Base-by-base conservation (phyloP, 2,888 invertebrate species). In the Drosophila acutilabella region DNA sequence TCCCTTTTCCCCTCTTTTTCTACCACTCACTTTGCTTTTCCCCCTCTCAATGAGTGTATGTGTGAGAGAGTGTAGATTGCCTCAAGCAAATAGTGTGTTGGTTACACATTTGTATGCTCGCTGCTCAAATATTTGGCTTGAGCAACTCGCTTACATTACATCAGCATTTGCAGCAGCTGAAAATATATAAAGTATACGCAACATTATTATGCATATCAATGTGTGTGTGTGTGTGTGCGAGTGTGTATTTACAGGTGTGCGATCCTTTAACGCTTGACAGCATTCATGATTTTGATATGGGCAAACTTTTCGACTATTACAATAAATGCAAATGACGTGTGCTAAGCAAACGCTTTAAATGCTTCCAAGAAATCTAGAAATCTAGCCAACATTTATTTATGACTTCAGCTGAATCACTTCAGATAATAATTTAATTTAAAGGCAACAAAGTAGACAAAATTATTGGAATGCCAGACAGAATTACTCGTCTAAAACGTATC, bases 381-480 rank as follows among this genome's bases (percentile, higher is more conserved):
- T 30, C 45, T 14, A 30, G 30, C n/a, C 44, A 40, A 26, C 33
- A 33, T 47, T 45, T 73, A 81, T 84, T 83, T 81, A 83, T 79
- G 67, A 62, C 53, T 38, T 64, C 58, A 60, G 64, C 74, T 73
- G 71, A 81, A 76, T 67, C 65, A 61, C 72, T 60, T 59, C 56
- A 81, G 84, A 85, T 85, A 85, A 85, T 85, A 87, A 87, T 87
- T 84, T 84, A 68, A 85, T 87, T 85, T 81, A 73, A 81, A 73
- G 64, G 72, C 80, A 74, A 76, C 67, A 76, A 65, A 68, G 76
- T 75, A 64, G 58, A 61, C 65, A 68, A 53, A 72, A 74, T 51
- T 64, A 44, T 58, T 41, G 44, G 40, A 45, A 36, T 64, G 52
- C 47, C 57, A 11, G 42, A 47, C 16, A 2, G 6, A 23, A 45